These are phyloP conservation scores for Coelinius sp. DNA, from an alignment of 2,888 invertebrate species.

Conservation along the genomic window DNA sequence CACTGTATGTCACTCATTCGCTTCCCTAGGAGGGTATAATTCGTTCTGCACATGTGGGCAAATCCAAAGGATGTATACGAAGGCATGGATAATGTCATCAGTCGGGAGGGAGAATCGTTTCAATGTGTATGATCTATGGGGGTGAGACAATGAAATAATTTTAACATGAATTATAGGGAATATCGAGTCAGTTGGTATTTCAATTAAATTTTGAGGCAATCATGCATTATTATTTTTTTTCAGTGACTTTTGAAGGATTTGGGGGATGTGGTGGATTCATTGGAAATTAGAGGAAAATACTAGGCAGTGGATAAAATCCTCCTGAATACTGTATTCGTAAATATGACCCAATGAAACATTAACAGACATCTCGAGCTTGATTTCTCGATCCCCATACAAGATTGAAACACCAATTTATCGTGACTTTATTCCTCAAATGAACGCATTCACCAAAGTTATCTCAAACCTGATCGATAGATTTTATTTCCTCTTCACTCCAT, in stretches of 20 bases:
- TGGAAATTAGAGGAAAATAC: neutral
- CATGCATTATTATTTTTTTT: neutral
- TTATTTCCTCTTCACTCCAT: neutral
- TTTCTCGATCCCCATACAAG: neutral
- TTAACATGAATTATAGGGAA: neutral
- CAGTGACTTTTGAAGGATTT: neutral
- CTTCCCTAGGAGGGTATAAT: conserved; percentile 54
- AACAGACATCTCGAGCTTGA: neutral
- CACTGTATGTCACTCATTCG: conserved; percentile 51
- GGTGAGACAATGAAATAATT: conserved; percentile 17
- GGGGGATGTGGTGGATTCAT: neutral
- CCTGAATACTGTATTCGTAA: neutral
- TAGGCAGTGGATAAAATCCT: too few species aligned
- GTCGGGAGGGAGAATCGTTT: conserved; percentile 37
- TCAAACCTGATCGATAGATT: conserved; percentile 4
- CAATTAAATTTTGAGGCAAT: neutral
- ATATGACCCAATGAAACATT: neutral
- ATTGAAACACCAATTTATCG: neutral
- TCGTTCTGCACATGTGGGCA: conserved; percentile 62
- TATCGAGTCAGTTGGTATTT: neutral
- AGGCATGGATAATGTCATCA: conserved; percentile 50
- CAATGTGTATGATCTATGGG: conserved; percentile 4
- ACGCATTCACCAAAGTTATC: neutral
- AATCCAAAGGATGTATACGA: conserved; percentile 52
- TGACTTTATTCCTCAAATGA: neutral